A percentile compares a stretch with the other conserved stretches of the same genome.
Conservation (phyloP, 2,888 invertebrate species). For the Tenthredo amoena region DNA sequence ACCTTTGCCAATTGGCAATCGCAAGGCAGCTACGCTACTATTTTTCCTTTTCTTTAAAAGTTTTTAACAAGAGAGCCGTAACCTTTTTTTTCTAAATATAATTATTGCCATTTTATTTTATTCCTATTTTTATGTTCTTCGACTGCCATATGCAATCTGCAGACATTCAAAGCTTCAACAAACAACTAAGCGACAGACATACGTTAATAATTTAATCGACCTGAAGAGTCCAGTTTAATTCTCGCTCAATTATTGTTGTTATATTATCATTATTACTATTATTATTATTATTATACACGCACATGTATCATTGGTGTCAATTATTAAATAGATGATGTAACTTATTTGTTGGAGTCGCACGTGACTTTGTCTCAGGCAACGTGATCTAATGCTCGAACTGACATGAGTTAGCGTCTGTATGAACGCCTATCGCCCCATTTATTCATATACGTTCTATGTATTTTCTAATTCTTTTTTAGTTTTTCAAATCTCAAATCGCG, state of each 20-base stretch:
- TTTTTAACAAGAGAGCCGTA: background rate
- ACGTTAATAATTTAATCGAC: background rate
- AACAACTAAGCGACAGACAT: background rate
- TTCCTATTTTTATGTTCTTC: background rate
- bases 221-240: background rate
- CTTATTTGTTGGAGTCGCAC: background rate
- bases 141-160: background rate
- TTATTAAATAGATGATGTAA: conserved; percentile 28
- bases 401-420: background rate
- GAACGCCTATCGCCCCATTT: conserved; percentile 12
- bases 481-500: background rate
- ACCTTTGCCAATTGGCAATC: conserved; percentile 48
- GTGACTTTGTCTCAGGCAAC: conserved; percentile 23
- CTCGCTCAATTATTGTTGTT: conserved; percentile 2
- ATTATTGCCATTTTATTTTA: background rate
- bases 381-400: background rate
- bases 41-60: background rate
- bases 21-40: too few relatives aligned
- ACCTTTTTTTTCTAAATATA: background rate
- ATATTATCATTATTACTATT: background rate
- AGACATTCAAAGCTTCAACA: background rate
- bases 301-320: background rate
- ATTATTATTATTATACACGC: background rate
- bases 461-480: background rate
- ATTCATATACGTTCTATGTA: background rate